Evolutionary conservation across 2,113 vertebrate species (phyloP), one percentile per base, ranked within the genome.

Genomic region (Notarius quadriscutis): DNA sequence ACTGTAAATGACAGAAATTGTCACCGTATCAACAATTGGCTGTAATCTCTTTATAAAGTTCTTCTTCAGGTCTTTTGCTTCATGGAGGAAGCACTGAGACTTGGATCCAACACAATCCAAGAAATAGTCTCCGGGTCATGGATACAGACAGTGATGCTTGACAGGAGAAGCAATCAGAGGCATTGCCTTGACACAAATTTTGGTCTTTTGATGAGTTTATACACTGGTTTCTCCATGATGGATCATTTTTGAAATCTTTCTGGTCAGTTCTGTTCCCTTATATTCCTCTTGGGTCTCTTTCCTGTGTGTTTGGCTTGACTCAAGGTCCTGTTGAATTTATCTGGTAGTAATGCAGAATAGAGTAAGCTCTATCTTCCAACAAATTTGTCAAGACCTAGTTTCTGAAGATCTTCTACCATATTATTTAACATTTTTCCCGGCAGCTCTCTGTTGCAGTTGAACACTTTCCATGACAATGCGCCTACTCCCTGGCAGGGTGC

Each of bases 391-490:
- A 10, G 25, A 10, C 7, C 0, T 17, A 1, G 17, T 60, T 25
- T 14, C 18, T n/a, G 53, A 50, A 27, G 84, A 12, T 5, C 25
- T 72, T 34, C 72, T 48, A 25, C 41, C 7, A 3, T 50, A 9
- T 48, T 22, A 18, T 48, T 12, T 27, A 69, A 1, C 30, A 41
- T 1, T 6, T 71, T 30, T 34, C 30, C 25, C 0, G n/a, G 10
- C n/a, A 17, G 27, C 27, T 74, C 41, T 74, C 34, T 48, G 18
- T 22, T 22, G 48, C 48, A 51, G 48, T 77, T 12, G 4, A 69
- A 86, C 62, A 86, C 93, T 95, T 95, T 93, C 92, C 93, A 94
- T 94, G 90, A 95, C 94, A 96, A 95, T 93, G 91, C 85, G 25
- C 27, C 12, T 50, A 87, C 71, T 81, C 58, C 84, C 81, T 83